Percentiles rank a stretch among this genome's conserved stretches.
Evolutionary conservation across 2,797 vertebrate species (phyloP).

Genomic region (Artibeus jamaicensis): DNA sequence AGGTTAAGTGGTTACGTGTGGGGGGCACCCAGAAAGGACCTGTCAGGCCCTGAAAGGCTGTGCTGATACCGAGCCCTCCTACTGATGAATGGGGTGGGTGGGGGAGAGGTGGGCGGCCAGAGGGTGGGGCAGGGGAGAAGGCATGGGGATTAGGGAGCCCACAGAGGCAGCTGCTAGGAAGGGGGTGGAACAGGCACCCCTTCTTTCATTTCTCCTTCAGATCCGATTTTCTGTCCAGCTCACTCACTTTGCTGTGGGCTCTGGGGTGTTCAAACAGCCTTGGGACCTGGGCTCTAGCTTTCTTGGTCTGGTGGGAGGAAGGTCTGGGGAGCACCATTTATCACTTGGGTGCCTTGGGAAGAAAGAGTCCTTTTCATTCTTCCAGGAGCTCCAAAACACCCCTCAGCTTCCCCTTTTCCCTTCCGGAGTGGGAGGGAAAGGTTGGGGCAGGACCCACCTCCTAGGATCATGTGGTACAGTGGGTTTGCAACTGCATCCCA

Average conservation of each 20-base stretch:
- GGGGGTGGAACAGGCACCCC: neutral
- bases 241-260: neutral
- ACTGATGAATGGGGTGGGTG: conserved; percentile 62
- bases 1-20: conserved; percentile 76
- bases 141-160: conserved; percentile 61
- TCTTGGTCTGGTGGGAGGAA: neutral
- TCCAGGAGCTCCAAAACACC: neutral
- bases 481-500: neutral
- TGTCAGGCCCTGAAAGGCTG: conserved; percentile 67
- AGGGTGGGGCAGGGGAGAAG: neutral
- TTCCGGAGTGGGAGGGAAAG: no score
- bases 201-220: neutral
- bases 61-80: conserved; percentile 60
- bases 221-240: neutral
- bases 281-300: neutral
- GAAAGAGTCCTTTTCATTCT: neutral
- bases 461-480: neutral
- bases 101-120: conserved; percentile 63
- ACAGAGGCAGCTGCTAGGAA: conserved; percentile 70
- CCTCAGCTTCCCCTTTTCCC: neutral
- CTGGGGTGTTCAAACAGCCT: neutral
- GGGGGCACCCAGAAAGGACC: conserved; percentile 71
- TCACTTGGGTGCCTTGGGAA: neutral
- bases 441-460: neutral
- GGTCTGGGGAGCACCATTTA: neutral